Conservation (phyloP, 2,113 vertebrate genomes). For the Rhipidura dahli region DNA sequence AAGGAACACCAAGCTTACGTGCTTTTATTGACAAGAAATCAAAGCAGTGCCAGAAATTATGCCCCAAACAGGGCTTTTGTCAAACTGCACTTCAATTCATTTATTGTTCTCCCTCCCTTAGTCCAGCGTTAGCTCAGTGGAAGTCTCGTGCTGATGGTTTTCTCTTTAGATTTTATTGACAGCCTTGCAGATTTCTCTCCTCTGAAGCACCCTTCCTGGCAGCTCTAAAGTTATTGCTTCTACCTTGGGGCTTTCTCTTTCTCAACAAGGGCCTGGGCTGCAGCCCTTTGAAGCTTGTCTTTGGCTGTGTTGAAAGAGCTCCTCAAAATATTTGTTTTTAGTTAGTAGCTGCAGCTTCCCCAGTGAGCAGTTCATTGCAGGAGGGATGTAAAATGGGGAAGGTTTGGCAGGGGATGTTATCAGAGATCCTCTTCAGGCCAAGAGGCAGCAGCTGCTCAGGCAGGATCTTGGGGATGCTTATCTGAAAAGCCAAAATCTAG, state of each 20-base stretch:
- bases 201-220: conserved; percentile 46
- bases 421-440: background rate
- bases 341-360: conserved; percentile 3
- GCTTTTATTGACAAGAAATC: background rate
- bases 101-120: conserved; percentile 2
- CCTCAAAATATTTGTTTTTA: conserved; percentile 45
- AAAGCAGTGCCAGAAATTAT: conserved; percentile 16
- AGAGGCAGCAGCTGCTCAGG: background rate
- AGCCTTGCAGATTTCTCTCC: conserved; percentile 40
- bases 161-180: conserved; percentile 53
- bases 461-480: background rate
- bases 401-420: background rate
- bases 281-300: conserved; percentile 19
- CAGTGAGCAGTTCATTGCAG: background rate
- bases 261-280: background rate
- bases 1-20: background rate
- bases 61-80: background rate
- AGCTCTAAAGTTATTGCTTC: conserved; percentile 23
- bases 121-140: background rate
- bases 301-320: conserved; percentile 34
- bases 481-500: background rate
- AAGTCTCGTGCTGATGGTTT: background rate
- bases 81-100: background rate
- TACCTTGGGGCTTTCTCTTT: conserved; percentile 18
- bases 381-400: background rate